Base-by-base conservation (phyloP, 1,140 invertebrate genomes). In the Zaprionus davidi region DNA sequence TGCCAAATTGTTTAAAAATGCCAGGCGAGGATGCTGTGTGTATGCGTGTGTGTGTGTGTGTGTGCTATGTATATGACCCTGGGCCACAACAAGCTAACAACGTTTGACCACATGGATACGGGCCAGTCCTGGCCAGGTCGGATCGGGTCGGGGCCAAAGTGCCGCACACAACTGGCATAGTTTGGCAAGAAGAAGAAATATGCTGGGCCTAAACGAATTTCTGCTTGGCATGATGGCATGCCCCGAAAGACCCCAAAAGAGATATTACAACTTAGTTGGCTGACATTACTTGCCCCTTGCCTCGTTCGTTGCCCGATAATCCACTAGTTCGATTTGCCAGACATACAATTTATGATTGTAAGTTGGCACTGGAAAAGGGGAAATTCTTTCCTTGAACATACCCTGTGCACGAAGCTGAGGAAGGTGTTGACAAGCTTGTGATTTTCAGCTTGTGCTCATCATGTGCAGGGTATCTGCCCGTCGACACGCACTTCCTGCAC, bases 101-200 rank as follows among this genome's bases (percentile, higher is more conserved):
- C 51, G 60, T 51, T 71, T 58, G 69, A 71, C 69, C 69, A 71
- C 62, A 58, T 57, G n/a, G 11, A 65, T 46, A 57, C 38, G 59
- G 59, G 46, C 51, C 46, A 5, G 24, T 26, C 24, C 24, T 26
- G 24, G 24, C 24, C 24, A 26, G 24, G 28, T 31, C 7, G 28
- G 28, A 28, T 44, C n/a, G 36, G 12, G 36, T 13, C 36, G 36
- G 3, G 41, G 5, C n/a, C 5, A 36, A 64, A 49, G 28, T 53
- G 28, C 62, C 15, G 13, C 15, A 28, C 22, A 26, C 38, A 41
- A 62, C 51, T 26, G 26, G 53, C 24, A 55, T 55, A 55, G 17
- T 55, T 31, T n/a, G 24, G 11, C 24, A n/a, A 55, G 24, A 28
- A 55, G 13, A 1, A 31, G 53, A 53, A 26, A 53, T 24, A 53